phyloP scores from a whole-genome alignment of 2,888 invertebrate species.

The Napeogenes sylphis region DNA sequence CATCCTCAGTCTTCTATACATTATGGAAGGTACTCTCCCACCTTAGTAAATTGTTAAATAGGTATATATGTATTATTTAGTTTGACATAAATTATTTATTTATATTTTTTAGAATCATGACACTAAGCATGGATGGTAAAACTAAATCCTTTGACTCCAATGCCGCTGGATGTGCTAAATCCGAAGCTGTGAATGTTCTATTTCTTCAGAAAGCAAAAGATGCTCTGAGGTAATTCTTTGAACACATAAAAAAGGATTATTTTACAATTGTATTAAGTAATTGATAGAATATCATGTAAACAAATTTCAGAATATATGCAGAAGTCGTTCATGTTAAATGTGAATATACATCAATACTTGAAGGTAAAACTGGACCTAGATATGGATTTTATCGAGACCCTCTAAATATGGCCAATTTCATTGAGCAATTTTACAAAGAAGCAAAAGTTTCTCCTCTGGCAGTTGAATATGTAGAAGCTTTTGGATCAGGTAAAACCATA shows the following conservation, averaged over 20 bases:
- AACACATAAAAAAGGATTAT: constrained; percentile 4
- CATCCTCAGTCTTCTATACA: constrained; percentile 70
- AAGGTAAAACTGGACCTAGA: constrained; percentile 74
- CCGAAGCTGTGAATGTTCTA: constrained; percentile 83
- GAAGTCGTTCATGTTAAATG: constrained; percentile 80
- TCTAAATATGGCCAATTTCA: constrained; percentile 60
- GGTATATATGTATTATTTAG: no score
- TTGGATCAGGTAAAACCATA: constrained; percentile 80
- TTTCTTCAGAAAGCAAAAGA: constrained; percentile 82
- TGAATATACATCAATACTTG: constrained; percentile 68
- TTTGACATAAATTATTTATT: no score
- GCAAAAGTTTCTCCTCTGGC: constrained; percentile 80
- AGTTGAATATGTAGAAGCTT: constrained; percentile 90
- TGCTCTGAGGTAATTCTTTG: constrained; percentile 67
- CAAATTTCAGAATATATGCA: constrained; percentile 66
- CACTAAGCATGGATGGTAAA: constrained; percentile 84
- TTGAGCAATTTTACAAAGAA: constrained; percentile 78
- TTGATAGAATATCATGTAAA: background rate
- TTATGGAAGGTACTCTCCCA: constrained; percentile 44
- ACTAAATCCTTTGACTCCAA: constrained; percentile 92
- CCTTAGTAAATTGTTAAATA: no score
- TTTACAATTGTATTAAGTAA: no score
- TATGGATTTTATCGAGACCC: constrained; percentile 77
- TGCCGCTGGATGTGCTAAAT: constrained; percentile 85
- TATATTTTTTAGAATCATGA: constrained; percentile 40